Percentiles rank a stretch among this genome's conserved stretches.
phyloP scores from a whole-genome alignment of 2,888 invertebrate genomes.

The Rhaphigaster nebulosa region DNA sequence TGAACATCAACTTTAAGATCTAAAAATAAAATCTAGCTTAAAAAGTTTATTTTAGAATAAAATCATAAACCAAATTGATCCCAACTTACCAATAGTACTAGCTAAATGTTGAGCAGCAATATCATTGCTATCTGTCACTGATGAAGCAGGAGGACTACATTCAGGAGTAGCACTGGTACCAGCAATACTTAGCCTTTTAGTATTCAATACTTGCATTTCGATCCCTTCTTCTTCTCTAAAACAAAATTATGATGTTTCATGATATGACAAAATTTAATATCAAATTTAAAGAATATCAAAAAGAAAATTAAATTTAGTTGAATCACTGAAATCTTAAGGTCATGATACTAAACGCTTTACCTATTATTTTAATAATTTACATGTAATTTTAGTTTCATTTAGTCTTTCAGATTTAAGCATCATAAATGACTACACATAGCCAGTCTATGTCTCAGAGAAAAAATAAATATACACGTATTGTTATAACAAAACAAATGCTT shows the following conservation, averaged over 20 bases:
- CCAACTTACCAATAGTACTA: conserved; percentile 76
- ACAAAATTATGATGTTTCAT: not conserved
- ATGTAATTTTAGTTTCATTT: no score
- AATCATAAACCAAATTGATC: not conserved
- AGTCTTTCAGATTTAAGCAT: no score
- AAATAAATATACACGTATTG: no score
- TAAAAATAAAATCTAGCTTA: conserved; percentile 67
- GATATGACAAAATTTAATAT: not conserved
- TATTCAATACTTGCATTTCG: conserved; percentile 81
- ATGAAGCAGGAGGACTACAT: conserved; percentile 77
- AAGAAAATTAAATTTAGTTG: no score
- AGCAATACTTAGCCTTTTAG: conserved; percentile 67
- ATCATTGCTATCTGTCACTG: conserved; percentile 70
- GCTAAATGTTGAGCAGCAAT: conserved; percentile 66
- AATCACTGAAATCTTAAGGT: no score
- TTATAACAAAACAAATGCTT: no score
- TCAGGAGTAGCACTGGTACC: conserved; percentile 72
- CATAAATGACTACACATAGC: no score
- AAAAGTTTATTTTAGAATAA: not conserved
- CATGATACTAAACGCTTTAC: no score
- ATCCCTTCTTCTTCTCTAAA: conserved; percentile 83
- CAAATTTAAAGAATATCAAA: not conserved
- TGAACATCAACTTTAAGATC: conserved; percentile 95
- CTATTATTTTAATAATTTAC: no score
- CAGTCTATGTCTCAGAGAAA: no score